Evolutionary conservation across 35 echinoderm and acorn worm species (phyloP).

Genomic region (Anneissia japonica): DNA sequence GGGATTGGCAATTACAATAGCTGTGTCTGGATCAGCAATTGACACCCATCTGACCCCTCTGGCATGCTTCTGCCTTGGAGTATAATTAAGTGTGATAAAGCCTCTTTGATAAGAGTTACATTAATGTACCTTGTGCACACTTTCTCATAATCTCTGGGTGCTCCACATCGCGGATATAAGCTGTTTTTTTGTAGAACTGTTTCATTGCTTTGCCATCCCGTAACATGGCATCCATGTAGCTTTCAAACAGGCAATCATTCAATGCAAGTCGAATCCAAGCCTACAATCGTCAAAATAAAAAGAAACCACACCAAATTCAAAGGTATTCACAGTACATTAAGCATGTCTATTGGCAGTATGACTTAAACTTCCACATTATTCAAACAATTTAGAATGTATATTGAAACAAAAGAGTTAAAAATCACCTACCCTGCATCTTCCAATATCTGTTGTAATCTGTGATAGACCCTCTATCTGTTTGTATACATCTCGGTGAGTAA

Average conservation of each 20-base stretch:
- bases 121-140: slow-evolving; percentile 71
- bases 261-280: slow-evolving; percentile 89
- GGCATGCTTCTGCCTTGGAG: too few relatives aligned
- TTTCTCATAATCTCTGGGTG: slow-evolving; percentile 80
- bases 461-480: slow-evolving; percentile 61
- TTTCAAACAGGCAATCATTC: slow-evolving; percentile 95
- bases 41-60: too few relatives aligned
- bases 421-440: slow-evolving; percentile 69
- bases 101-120: neutral
- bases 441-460: slow-evolving; percentile 72
- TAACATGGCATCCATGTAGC: slow-evolving; percentile 81
- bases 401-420: too few relatives aligned
- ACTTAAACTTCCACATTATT: too few relatives aligned
- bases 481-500: slow-evolving; percentile 75
- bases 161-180: slow-evolving; percentile 72
- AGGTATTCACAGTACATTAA: too few relatives aligned
- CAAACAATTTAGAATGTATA: too few relatives aligned
- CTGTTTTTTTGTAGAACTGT: slow-evolving; percentile 56
- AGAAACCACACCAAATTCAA: too few relatives aligned
- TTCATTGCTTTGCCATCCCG: slow-evolving; percentile 51
- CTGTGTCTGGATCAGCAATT: too few relatives aligned
- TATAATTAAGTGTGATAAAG: too few relatives aligned
- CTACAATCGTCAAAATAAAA: slow-evolving; percentile 16
- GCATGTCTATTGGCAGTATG: too few relatives aligned
- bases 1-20: too few relatives aligned